Percentiles rank a stretch among this genome's conserved stretches.
phyloP scores from a whole-genome alignment of 2,797 vertebrate species.

The Morelia viridis region DNA sequence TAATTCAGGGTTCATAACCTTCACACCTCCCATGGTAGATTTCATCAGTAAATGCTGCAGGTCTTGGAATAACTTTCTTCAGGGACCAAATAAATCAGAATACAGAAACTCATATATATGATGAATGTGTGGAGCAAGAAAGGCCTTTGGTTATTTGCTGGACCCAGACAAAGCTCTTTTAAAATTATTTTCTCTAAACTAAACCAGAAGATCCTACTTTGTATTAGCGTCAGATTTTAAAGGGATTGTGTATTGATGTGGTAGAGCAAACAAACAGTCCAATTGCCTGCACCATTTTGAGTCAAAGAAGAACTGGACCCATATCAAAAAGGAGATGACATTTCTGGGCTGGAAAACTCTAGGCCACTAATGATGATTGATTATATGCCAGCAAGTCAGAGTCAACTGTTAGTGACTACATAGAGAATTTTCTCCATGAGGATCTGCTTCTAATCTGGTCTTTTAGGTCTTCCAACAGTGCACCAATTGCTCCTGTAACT shows the following conservation, averaged over 20 bases:
- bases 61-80: neutral
- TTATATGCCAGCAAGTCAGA: neutral
- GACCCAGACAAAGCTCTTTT: neutral
- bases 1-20: neutral
- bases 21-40: neutral
- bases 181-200: neutral
- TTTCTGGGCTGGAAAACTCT: neutral
- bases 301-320: neutral
- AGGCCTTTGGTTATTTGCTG: neutral
- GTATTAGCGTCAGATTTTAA: neutral
- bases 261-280: neutral
- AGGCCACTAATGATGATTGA: neutral
- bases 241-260: neutral
- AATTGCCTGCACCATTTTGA: neutral
- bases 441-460: neutral
- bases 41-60: neutral
- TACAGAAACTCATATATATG: neutral
- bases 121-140: neutral
- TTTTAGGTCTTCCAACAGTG: neutral
- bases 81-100: slow-evolving; percentile 14
- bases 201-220: neutral
- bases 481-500: neutral
- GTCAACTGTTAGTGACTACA: neutral
- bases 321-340: neutral
- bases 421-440: neutral